These are phyloP conservation scores for Rhyacichthys aspro DNA, from an alignment of 2,797 vertebrate genomes.

Conservation along the genomic window DNA sequence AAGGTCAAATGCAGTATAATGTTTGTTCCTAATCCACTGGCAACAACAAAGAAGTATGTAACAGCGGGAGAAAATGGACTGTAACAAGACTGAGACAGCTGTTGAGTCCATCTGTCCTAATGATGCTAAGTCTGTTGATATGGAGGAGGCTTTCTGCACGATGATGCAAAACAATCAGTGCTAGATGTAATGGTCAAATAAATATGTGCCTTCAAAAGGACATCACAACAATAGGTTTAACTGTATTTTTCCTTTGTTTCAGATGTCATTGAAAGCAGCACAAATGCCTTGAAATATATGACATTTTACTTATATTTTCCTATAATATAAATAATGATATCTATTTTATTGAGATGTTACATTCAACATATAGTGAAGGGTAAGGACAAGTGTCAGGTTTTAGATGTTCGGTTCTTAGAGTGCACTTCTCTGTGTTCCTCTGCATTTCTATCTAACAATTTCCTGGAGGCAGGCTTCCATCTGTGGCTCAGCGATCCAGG, in stretches of 20 bases:
- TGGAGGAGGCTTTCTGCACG: constrained; percentile 16
- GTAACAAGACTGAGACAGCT: constrained; percentile 45
- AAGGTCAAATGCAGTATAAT: constrained; percentile 14
- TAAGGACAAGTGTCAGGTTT: not conserved
- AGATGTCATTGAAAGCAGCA: too few relatives aligned
- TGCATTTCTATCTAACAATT: constrained; percentile 17
- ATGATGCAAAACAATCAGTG: constrained; percentile 18
- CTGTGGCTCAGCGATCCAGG: constrained; percentile 32
- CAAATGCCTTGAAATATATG: too few relatives aligned
- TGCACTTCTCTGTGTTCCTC: constrained; percentile 17
- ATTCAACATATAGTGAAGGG: constrained; percentile 1
- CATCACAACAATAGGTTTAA: too few relatives aligned
- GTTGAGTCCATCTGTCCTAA: constrained; percentile 52
- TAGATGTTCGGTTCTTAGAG: constrained; percentile 1
- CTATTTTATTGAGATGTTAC: not conserved
- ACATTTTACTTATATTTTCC: not conserved
- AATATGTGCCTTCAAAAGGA: not conserved
- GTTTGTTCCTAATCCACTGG: constrained; percentile 11
- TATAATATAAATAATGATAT: not conserved
- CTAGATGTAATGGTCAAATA: constrained; percentile 20
- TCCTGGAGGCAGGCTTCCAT: constrained; percentile 50
- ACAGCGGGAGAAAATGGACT: constrained; percentile 35
- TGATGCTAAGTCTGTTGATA: constrained; percentile 46
- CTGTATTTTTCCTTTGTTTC: too few relatives aligned
- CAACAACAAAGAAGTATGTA: constrained; percentile 34